Evolutionary conservation across 2,888 invertebrate genomes (phyloP).

Genomic region (Spodoptera littoralis): DNA sequence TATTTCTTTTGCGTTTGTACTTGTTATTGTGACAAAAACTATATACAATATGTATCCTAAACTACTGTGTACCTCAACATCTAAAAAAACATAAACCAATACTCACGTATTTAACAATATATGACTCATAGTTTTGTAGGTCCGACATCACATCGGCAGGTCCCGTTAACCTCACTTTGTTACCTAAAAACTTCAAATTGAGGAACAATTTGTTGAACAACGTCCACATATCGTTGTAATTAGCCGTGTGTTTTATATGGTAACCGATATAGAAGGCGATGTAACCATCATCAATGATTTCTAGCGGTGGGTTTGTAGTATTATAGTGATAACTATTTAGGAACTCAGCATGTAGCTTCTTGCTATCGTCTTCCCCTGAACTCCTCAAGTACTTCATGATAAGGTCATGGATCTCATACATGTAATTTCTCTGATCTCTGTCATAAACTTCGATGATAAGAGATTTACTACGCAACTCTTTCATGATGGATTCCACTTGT

Average conservation of each 20-base stretch:
- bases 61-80: no score
- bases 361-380: slow-evolving; percentile 76
- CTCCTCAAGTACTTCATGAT: slow-evolving; percentile 90
- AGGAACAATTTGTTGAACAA: slow-evolving; percentile 90
- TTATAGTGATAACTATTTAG: slow-evolving; percentile 89
- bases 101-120: slow-evolving; percentile 88
- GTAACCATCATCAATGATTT: slow-evolving; percentile 92
- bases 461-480: slow-evolving; percentile 90
- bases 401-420: slow-evolving; percentile 92
- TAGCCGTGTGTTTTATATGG: slow-evolving; percentile 89
- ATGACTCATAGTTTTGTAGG: slow-evolving; percentile 89
- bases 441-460: slow-evolving; percentile 91
- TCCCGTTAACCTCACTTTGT: slow-evolving; percentile 91
- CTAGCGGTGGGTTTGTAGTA: slow-evolving; percentile 83
- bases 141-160: slow-evolving; percentile 92
- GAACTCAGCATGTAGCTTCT: slow-evolving; percentile 88
- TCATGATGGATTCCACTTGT: slow-evolving; percentile 90
- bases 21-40: no score
- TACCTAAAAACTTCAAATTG: slow-evolving; percentile 91
- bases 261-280: slow-evolving; percentile 92
- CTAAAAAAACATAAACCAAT: slow-evolving; percentile 10
- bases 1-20: no score
- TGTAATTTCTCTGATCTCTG: slow-evolving; percentile 88
- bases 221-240: slow-evolving; percentile 77
- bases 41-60: no score